phyloP scores from a whole-genome alignment of 2,888 invertebrate species.

The Acleris sparsana region DNA sequence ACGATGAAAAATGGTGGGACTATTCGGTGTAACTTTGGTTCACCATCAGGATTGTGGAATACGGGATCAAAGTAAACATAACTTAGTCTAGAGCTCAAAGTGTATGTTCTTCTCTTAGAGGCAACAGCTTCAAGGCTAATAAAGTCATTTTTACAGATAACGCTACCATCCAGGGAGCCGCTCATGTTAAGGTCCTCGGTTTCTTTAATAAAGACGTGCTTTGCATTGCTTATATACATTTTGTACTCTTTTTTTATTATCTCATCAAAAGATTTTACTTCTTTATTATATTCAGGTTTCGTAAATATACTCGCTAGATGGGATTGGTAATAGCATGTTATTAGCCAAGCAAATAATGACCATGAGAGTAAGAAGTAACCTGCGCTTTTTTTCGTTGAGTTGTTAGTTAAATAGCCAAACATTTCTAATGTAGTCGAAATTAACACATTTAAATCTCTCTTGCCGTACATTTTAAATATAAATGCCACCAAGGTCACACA shows the following conservation, averaged over 20 bases:
- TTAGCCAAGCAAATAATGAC: constrained; percentile 36
- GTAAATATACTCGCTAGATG: constrained; percentile 36
- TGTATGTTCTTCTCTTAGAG: constrained; percentile 10
- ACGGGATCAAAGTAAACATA: constrained; percentile 20
- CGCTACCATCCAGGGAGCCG: constrained; percentile 11
- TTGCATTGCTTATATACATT: constrained; percentile 11
- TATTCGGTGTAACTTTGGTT: constrained; percentile 20
- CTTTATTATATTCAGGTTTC: constrained; percentile 24
- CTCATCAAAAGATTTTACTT: constrained; percentile 18
- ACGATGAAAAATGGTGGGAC: background rate
- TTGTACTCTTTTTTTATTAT: constrained; percentile 21
- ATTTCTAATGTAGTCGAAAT: constrained; percentile 11
- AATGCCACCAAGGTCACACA: constrained; percentile 9
- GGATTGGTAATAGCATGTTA: constrained; percentile 37
- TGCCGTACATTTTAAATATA: constrained; percentile 18
- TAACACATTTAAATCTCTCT: background rate
- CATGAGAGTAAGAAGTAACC: constrained; percentile 31
- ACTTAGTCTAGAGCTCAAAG: constrained; percentile 13
- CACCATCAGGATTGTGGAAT: constrained; percentile 15
- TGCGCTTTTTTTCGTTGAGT: constrained; percentile 6
- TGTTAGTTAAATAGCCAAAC: constrained; percentile 32
- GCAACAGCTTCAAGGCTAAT: constrained; percentile 16
- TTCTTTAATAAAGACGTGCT: constrained; percentile 14
- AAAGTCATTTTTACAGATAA: background rate
- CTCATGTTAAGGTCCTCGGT: constrained; percentile 19